Conservation (phyloP, 2,797 vertebrate species). For the Sebastes vulpes region DNA sequence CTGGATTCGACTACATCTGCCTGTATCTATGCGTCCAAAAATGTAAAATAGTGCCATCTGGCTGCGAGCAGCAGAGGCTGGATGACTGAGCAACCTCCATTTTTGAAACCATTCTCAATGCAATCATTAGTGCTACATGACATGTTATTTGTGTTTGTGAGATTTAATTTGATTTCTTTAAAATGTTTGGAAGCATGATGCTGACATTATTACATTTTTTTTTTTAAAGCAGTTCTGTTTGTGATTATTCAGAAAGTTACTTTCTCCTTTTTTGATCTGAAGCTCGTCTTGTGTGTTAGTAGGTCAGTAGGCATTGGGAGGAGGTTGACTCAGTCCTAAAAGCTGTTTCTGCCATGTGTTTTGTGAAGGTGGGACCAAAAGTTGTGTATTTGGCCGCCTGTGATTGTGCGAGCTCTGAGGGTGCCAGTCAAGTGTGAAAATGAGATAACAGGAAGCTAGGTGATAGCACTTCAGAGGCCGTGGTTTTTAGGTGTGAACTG, state of each 20-base stretch:
- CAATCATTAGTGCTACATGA: background rate
- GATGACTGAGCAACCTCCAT: background rate
- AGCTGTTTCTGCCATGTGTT: slow-evolving; percentile 48
- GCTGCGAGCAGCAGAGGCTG: slow-evolving; percentile 52
- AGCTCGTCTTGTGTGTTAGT: slow-evolving; percentile 37
- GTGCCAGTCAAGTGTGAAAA: slow-evolving; percentile 68
- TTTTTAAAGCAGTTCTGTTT: background rate
- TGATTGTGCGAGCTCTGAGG: slow-evolving; percentile 32
- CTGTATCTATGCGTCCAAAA: slow-evolving; percentile 45
- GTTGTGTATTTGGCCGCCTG: slow-evolving; percentile 64
- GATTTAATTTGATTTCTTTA: background rate
- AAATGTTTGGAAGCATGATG: background rate
- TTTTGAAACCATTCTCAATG: background rate
- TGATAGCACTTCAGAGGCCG: slow-evolving; percentile 49
- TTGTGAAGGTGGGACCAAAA: slow-evolving; percentile 49
- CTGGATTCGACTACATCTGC: slow-evolving; percentile 57
- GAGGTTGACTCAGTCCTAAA: slow-evolving; percentile 13
- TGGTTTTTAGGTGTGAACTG: slow-evolving; percentile 59
- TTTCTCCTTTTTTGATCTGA: background rate
- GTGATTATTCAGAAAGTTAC: background rate
- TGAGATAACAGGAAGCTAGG: slow-evolving; percentile 68
- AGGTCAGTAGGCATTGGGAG: slow-evolving; percentile 14
- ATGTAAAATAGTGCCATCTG: slow-evolving; percentile 82
- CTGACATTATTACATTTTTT: background rate
- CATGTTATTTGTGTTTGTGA: background rate